Evolutionary conservation across 1,140 invertebrate species (phyloP).

Genomic region (Apis mellifera): Amel_HAv3.1 CM009943.2:3786001-3786500

Average conservation of each 20-base stretch:
- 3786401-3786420: no score
- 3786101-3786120: conserved; percentile 24
- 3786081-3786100: conserved; percentile 36
- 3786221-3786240: background rate
- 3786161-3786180: conserved; percentile 23
- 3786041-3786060: conserved; percentile 48
- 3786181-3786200: conserved; percentile 6
- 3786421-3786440: no score
- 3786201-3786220: background rate
- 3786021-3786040: conserved; percentile 39
- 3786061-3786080: conserved; percentile 35
- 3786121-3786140: background rate
- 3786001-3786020: conserved; percentile 35
- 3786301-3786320: no score
- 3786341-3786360: no score
- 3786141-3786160: conserved; percentile 47
- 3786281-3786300: no score
- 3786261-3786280: no score
- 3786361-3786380: no score
- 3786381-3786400: no score
- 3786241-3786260: no score
- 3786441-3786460: background rate
- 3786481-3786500: background rate
- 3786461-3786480: background rate
- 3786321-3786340: no score